Evolutionary conservation across 2,888 invertebrate genomes (phyloP), one percentile per base, ranked within the genome.

Genomic region (Plutella xylostella): DNA sequence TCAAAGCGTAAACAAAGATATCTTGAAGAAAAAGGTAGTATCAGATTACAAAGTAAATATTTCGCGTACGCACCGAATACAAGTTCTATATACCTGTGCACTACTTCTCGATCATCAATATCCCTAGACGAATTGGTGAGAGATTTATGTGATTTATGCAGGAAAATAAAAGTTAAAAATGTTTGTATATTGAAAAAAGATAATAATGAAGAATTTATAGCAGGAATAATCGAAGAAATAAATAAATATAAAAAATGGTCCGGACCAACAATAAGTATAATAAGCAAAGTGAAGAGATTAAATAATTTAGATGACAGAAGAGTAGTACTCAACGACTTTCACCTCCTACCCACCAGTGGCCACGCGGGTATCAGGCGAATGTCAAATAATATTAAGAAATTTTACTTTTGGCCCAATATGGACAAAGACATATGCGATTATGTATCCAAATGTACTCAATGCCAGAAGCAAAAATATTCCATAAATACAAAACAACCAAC

Each of bases 281-380:
- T 39, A 21, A 39, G 21, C 4, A 14, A 14, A 4, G 39, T 39
- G 3, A 4, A 20, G n/a, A 39, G 39, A 39, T 5, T 39, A 39
- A 21, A 21, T 39, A n/a, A n/a, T n/a, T n/a, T n/a, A n/a, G n/a
- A n/a, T n/a, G n/a, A n/a, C 12, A 22, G 4, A 40, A 15, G 11
- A 17, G 25, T 25, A 14, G 21, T 22, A 37, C 17, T 37, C 18
- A 37, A 39, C 7, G 39, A n/a, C 18, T 41, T 41, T n/a, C 40
- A 42, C 14, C 15, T 42, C 15, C 14, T 42, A 15, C 42, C 42
- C 22, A 42, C 42, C 3, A 28, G 30, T 18, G 31, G 42, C 19
- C 42, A 42, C 28, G 42, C 42, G 28, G 42, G 42, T 14, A 28
- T 42, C 4, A 28, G 31, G 17, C 6, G 42, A 42, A 42, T 42